A percentile compares a stretch with the other conserved stretches of the same genome.
These are phyloP conservation scores for Variabilichromis moorii DNA, from an alignment of 2,113 vertebrate species.

Conservation along the genomic window DNA sequence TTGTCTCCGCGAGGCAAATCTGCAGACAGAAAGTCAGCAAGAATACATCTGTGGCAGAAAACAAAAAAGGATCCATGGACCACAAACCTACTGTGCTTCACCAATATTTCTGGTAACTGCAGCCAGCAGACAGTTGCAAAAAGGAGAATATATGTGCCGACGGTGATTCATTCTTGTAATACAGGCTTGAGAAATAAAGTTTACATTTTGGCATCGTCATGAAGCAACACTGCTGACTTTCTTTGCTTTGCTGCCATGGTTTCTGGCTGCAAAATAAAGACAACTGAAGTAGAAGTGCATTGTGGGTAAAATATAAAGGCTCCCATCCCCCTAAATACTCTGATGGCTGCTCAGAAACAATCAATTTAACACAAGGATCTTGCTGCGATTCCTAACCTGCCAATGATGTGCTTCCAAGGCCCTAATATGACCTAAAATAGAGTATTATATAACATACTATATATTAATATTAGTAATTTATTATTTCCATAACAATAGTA, in stretches of 20 bases:
- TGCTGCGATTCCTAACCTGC: not conserved
- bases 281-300: not conserved
- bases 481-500: not conserved
- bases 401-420: not conserved
- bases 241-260: not conserved
- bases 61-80: not conserved
- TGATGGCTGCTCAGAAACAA: not conserved
- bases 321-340: not conserved
- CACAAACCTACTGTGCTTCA: not conserved
- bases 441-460: not conserved
- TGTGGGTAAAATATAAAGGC: not conserved
- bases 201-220: not conserved
- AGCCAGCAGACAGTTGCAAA: not conserved
- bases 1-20: not conserved
- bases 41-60: not conserved
- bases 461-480: not conserved
- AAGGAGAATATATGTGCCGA: not conserved
- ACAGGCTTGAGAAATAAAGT: not conserved
- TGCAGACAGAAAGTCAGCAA: not conserved
- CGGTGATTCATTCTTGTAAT: fast-evolving
- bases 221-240: not conserved
- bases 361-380: not conserved
- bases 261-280: not conserved
- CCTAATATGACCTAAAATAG: not conserved
- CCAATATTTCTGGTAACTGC: not conserved